phyloP scores from a whole-genome alignment of 2,888 invertebrate genomes.

The Ischnura elegans region DNA sequence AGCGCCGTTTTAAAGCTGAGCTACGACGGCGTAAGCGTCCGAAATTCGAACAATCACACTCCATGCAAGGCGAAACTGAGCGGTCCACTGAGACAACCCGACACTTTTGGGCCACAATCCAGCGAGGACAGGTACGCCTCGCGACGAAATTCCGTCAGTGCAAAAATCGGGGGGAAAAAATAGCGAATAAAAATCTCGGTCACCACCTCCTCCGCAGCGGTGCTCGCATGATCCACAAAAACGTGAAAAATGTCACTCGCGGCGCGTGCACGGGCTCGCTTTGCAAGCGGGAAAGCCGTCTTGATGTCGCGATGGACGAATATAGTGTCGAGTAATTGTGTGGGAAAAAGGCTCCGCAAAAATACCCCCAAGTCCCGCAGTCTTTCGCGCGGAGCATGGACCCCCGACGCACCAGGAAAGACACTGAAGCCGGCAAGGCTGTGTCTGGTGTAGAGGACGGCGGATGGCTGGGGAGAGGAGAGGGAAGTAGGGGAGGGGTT shows the following conservation, averaged over 20 bases:
- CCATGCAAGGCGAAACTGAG: too few relatives aligned
- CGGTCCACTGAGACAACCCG: too few relatives aligned
- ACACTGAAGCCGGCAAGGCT: slow-evolving; percentile 63
- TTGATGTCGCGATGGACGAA: too few relatives aligned
- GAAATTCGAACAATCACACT: not conserved
- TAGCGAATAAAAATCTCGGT: too few relatives aligned
- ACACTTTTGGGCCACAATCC: too few relatives aligned
- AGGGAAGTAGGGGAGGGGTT: not conserved
- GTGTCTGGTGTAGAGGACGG: slow-evolving; percentile 62
- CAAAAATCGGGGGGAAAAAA: too few relatives aligned
- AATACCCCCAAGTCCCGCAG: not conserved
- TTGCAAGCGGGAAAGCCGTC: not conserved
- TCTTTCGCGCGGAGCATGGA: not conserved
- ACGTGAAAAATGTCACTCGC: not conserved
- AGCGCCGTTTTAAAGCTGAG: not conserved
- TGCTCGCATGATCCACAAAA: too few relatives aligned
- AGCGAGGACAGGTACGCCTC: too few relatives aligned
- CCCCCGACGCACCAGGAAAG: slow-evolving; percentile 58
- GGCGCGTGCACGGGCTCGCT: not conserved
- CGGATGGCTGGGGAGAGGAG: not conserved
- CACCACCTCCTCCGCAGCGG: too few relatives aligned
- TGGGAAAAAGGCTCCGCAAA: not conserved
- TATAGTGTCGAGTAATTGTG: too few relatives aligned
- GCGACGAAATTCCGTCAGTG: not conserved
- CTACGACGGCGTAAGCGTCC: not conserved